Percentiles rank a stretch among this genome's conserved stretches.
Evolutionary conservation across 2,888 invertebrate species (phyloP).

Genomic region (Tenthredo amoena): DNA sequence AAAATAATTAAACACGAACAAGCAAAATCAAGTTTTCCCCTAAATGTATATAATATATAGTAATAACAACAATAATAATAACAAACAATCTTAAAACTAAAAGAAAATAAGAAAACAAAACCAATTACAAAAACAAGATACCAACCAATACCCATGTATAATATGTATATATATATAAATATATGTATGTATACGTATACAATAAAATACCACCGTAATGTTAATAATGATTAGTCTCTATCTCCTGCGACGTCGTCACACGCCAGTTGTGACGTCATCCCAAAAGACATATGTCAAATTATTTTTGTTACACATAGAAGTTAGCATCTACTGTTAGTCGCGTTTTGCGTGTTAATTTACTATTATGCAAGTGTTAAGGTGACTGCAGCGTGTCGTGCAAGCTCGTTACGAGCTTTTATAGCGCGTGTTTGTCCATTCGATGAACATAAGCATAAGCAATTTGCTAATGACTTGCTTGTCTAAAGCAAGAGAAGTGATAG

Average conservation of each 20-base stretch:
- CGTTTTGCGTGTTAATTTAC: slow-evolving; percentile 25
- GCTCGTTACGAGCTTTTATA: not conserved
- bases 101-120: slow-evolving; percentile 58
- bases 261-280: slow-evolving; percentile 48
- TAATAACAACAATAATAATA: slow-evolving; percentile 53
- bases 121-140: slow-evolving; percentile 71
- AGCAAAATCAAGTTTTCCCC: slow-evolving; percentile 75
- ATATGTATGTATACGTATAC: not conserved
- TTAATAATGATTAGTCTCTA: slow-evolving; percentile 28
- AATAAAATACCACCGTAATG: slow-evolving; percentile 42
- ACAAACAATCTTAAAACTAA: slow-evolving; percentile 57
- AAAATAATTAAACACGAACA: slow-evolving; percentile 67
- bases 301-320: slow-evolving; percentile 28
- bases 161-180: slow-evolving; percentile 63
- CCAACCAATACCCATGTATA: slow-evolving; percentile 74
- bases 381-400: slow-evolving; percentile 17
- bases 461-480: slow-evolving; percentile 6
- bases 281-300: not conserved
- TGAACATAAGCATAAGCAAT: not conserved
- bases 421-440: not conserved
- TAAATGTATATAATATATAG: slow-evolving; percentile 34
- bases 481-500: not conserved
- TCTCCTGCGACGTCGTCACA: slow-evolving; percentile 29
- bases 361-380: slow-evolving; percentile 27
- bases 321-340: slow-evolving; percentile 32